Percentiles rank a stretch among this genome's conserved stretches.
Conservation (phyloP, 2,797 vertebrate species). For the Margarornis squamiger region DNA sequence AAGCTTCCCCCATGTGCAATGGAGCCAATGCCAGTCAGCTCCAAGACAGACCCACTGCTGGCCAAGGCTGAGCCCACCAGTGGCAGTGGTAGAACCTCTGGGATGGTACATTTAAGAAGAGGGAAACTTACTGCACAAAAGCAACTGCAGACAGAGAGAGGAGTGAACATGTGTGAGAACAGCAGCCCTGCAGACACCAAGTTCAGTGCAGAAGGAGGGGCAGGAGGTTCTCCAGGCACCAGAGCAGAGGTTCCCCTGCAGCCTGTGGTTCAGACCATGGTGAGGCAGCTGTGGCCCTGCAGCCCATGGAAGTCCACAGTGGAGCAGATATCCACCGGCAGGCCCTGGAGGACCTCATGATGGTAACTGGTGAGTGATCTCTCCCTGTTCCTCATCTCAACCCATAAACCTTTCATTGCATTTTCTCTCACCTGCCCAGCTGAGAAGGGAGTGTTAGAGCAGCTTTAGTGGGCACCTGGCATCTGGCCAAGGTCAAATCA, state of each 20-base stretch:
- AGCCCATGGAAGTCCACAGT: neutral
- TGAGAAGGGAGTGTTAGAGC: neutral
- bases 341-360: neutral
- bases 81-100: fast-evolving
- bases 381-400: neutral
- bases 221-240: neutral
- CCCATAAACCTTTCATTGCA: neutral
- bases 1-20: neutral
- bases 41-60: fast-evolving
- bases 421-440: neutral
- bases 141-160: too few species aligned
- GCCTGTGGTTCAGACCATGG: neutral
- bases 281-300: neutral
- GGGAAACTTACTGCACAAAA: neutral
- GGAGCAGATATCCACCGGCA: neutral
- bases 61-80: neutral
- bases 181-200: neutral
- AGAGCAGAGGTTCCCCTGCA: neutral
- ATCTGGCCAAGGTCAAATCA: neutral
- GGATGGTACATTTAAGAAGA: neutral
- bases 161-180: neutral
- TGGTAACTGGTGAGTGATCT: neutral
- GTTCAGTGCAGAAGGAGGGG: neutral
- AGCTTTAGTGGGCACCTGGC: neutral
- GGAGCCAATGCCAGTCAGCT: fast-evolving